phyloP scores from a whole-genome alignment of 2,113 vertebrate species.

The Charadrius vociferus region DNA sequence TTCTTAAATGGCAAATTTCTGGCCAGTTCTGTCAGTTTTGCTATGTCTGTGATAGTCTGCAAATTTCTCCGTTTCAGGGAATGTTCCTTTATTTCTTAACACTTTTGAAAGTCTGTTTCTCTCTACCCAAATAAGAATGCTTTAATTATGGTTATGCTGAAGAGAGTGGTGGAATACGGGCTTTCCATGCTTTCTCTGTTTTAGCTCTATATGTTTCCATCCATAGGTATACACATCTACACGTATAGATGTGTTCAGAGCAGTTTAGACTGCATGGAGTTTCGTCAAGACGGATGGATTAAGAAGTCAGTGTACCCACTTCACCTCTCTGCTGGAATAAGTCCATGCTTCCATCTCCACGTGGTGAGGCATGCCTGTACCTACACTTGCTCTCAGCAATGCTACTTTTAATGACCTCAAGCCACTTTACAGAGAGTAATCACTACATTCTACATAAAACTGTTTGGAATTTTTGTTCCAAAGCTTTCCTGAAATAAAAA shows the following conservation, averaged over 20 bases:
- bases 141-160: not conserved
- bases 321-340: not conserved
- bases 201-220: not conserved
- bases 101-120: not conserved
- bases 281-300: fast-evolving
- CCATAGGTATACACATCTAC: not conserved
- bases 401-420: not conserved
- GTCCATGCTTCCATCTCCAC: not conserved
- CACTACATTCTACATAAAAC: not conserved
- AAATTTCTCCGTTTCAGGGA: not conserved
- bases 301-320: not conserved
- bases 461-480: not conserved
- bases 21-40: not conserved
- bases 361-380: not conserved
- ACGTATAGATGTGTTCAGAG: not conserved
- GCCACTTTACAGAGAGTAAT: not conserved
- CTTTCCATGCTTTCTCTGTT: not conserved
- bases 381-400: not conserved
- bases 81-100: slow-evolving; percentile 15
- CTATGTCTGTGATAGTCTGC: not conserved
- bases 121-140: not conserved
- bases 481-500: not conserved
- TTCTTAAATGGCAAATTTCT: not conserved
- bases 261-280: not conserved
- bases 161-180: not conserved